A percentile compares a stretch with the other conserved stretches of the same genome.
Conservation (phyloP, 2,113 vertebrate species). For the Otis tarda region DNA sequence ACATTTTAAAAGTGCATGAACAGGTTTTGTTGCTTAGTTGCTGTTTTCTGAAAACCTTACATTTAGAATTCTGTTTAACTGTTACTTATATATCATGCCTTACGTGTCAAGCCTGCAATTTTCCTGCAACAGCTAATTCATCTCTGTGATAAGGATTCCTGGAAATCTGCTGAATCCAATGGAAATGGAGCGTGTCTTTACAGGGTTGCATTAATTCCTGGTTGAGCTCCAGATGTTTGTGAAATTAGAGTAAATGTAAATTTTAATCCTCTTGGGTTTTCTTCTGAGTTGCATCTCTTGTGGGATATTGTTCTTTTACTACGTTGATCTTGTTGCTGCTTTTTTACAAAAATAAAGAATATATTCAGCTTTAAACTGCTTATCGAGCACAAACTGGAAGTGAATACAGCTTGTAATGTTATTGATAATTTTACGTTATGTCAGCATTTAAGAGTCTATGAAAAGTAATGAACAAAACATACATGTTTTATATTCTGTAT, state of each 20-base stretch:
- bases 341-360: neutral
- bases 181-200: neutral
- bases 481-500: neutral
- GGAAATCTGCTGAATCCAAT: neutral
- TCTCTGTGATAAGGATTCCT: constrained; percentile 10
- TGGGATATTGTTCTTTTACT: neutral
- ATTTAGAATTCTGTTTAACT: neutral
- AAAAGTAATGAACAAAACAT: constrained; percentile 27
- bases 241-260: constrained; percentile 50
- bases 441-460: neutral
- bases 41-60: neutral
- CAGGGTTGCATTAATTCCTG: neutral
- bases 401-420: neutral
- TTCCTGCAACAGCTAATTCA: neutral
- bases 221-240: constrained; percentile 32
- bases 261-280: neutral
- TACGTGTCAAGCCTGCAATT: neutral
- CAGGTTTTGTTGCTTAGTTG: neutral
- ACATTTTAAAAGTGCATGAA: neutral
- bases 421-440: neutral
- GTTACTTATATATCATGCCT: neutral
- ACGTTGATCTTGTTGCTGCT: neutral
- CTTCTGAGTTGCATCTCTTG: neutral
- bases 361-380: neutral
- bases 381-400: neutral